Evolutionary conservation across 1,140 invertebrate genomes (phyloP).

Genomic region (Tetraneura akinire): DNA sequence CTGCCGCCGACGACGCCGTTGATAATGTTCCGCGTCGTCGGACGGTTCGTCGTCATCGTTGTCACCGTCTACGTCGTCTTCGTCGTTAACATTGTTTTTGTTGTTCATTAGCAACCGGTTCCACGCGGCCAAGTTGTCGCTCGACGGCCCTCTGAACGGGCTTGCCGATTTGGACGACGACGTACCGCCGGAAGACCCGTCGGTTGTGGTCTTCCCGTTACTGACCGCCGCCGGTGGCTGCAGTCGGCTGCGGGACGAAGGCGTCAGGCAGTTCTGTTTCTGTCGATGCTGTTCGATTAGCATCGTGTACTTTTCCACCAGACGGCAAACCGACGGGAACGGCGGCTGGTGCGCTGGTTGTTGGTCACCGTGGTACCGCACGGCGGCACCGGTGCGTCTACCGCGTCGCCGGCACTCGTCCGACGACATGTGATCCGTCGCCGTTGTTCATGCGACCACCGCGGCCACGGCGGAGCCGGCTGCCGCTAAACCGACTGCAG

Average conservation of each 20-base stretch:
- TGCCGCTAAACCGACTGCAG: not conserved
- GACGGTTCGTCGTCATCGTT: not conserved
- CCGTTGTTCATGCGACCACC: conserved; percentile 21
- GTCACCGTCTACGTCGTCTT: not conserved
- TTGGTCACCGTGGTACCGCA: conserved; percentile 9
- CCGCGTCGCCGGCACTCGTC: conserved; percentile 24
- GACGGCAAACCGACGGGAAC: conserved; percentile 46
- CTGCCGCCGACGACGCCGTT: not conserved
- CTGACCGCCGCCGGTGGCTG: not conserved
- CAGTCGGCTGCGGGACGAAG: not conserved
- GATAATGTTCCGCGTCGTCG: conserved; percentile 15
- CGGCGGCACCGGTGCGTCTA: not conserved
- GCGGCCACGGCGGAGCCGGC: not conserved
- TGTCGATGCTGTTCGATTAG: conserved; percentile 45
- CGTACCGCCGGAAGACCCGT: not conserved
- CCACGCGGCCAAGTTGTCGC: conserved; percentile 6
- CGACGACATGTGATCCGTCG: conserved; percentile 30
- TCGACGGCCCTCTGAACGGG: not conserved
- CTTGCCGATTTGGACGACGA: not conserved
- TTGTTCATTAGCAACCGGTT: not conserved
- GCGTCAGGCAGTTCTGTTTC: conserved; percentile 7
- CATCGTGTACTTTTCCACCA: conserved; percentile 50
- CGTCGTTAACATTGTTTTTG: not conserved
- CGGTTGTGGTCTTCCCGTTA: not conserved
- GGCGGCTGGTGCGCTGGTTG: conserved; percentile 16